A percentile compares a stretch with the other conserved stretches of the same genome.
phyloP scores from a whole-genome alignment of 2,888 invertebrate genomes.

The Acanthosepion lycidas region DNA sequence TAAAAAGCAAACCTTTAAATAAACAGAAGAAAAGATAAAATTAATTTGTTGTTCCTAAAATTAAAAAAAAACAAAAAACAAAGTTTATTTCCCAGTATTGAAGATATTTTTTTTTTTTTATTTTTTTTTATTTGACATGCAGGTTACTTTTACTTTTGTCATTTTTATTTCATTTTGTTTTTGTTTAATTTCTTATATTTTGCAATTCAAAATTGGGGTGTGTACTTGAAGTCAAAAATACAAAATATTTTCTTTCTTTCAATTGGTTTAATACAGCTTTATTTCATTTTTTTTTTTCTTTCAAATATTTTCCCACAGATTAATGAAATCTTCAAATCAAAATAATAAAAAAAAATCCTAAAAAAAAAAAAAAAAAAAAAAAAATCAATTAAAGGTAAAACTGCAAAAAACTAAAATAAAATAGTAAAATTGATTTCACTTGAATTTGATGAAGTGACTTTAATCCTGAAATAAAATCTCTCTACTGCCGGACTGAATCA shows the following conservation, averaged over 20 bases:
- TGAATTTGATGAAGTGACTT: neutral
- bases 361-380: neutral
- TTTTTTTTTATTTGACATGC: no score
- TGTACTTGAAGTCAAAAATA: no score
- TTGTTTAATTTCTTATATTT: no score
- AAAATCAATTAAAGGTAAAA: neutral
- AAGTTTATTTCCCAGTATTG: no score
- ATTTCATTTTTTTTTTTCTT: no score
- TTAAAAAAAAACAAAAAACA: no score
- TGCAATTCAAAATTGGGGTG: no score
- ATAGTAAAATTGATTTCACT: neutral
- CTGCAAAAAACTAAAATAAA: neutral
- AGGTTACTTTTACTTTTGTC: no score
- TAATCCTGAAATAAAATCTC: neutral
- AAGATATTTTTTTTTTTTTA: no score
- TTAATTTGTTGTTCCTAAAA: neutral
- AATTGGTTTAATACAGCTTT: no score
- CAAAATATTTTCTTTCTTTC: no score
- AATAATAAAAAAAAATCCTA: neutral
- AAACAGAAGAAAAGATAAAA: neutral
- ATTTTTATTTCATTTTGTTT: no score
- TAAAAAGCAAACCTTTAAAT: neutral
- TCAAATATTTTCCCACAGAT: neutral
- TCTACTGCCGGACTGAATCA: constrained; percentile 33
- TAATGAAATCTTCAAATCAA: neutral